These are phyloP conservation scores for Calliphora vicina DNA, from an alignment of 1,140 invertebrate species.

Conservation along the genomic window DNA sequence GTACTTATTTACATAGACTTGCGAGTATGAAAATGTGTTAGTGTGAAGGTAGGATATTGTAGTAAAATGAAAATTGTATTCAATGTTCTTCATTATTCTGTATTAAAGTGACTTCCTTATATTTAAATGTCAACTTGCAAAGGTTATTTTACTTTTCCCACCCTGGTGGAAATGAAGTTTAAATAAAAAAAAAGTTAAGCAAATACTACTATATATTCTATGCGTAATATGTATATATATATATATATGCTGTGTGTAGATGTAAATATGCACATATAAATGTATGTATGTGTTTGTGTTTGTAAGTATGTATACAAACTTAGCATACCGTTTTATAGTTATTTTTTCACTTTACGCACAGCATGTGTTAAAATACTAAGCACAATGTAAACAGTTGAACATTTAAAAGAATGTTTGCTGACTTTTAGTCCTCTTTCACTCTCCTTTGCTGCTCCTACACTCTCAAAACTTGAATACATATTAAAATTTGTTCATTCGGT, in stretches of 20 bases:
- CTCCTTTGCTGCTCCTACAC: no score
- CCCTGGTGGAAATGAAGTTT: not conserved
- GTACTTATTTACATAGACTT: no score
- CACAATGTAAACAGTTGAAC: not conserved
- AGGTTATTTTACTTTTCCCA: not conserved
- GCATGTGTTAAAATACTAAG: not conserved
- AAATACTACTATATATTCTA: no score
- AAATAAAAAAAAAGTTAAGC: not conserved
- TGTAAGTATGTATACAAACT: not conserved
- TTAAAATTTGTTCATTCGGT: no score
- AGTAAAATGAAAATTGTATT: not conserved
- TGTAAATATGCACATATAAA: no score
- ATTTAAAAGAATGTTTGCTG: not conserved
- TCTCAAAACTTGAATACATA: no score
- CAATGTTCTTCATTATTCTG: not conserved
- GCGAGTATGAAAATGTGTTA: no score
- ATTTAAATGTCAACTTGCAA: not conserved
- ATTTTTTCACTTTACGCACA: constrained; percentile 7
- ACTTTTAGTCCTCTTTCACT: not conserved
- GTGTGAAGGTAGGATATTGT: not conserved
- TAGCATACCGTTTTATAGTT: not conserved
- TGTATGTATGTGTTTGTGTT: no score
- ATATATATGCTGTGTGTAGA: no score
- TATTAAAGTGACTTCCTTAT: not conserved
- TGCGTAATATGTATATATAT: no score